phyloP scores from a whole-genome alignment of 92 coral and sea anemone genomes.

The Plumapathes pennacea region DNA sequence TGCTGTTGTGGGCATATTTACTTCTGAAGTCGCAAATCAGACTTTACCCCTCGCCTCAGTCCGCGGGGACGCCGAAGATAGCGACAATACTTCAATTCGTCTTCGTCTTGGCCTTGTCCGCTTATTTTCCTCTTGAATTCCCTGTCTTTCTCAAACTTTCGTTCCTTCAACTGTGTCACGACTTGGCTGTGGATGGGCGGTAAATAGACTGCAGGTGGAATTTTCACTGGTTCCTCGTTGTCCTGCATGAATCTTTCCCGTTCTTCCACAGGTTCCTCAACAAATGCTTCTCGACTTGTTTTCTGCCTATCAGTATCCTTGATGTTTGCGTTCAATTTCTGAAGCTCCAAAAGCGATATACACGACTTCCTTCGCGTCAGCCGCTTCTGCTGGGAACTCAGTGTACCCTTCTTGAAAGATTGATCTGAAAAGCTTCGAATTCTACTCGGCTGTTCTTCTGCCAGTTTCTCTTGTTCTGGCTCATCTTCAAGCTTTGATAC shows the following conservation, averaged over 20 bases:
- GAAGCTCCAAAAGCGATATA: constrained; percentile 24
- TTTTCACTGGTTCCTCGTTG: constrained; percentile 36
- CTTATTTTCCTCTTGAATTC: constrained; percentile 11
- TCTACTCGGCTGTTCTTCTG: no score
- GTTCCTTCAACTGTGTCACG: constrained; percentile 2
- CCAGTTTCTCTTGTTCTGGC: no score
- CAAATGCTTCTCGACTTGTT: no score
- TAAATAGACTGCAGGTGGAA: constrained; percentile 30
- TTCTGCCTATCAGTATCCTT: no score
- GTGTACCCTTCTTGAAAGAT: no score
- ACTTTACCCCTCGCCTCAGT: no score
- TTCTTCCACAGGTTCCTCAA: no score
- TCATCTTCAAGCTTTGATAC: background rate
- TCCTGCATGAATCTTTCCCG: constrained; percentile 10
- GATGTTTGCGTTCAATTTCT: constrained; percentile 7
- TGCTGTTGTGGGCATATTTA: no score
- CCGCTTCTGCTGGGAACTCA: constrained; percentile 31
- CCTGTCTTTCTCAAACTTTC: constrained; percentile 36
- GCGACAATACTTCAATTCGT: constrained; percentile 59
- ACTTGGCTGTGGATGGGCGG: constrained; percentile 42
- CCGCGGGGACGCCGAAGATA: constrained; percentile 44
- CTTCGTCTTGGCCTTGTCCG: constrained; percentile 3
- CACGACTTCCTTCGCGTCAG: constrained; percentile 26
- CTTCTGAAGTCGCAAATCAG: no score
- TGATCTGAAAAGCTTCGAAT: constrained; percentile 8